A percentile compares a stretch with the other conserved stretches of the same genome.
Conservation (phyloP, 2,113 vertebrate genomes). For the Phylloscopus trochilus region DNA sequence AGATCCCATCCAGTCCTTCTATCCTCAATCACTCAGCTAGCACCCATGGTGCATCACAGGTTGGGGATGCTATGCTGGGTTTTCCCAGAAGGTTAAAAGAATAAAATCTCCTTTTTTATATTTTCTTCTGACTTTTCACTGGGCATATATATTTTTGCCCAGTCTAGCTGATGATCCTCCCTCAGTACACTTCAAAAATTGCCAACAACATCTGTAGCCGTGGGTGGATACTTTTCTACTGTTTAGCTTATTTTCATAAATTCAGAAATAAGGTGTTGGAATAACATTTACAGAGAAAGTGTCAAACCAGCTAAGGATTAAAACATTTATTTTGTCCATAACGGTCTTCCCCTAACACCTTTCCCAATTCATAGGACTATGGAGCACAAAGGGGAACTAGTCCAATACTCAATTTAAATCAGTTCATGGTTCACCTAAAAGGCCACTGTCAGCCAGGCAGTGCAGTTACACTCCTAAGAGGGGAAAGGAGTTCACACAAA, state of each 20-base stretch:
- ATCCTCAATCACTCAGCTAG: background rate
- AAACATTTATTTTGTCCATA: background rate
- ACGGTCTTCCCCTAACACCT: background rate
- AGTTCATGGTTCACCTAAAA: slow-evolving; percentile 13
- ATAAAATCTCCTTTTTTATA: background rate
- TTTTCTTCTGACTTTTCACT: background rate
- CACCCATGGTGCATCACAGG: accelerated
- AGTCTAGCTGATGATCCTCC: background rate
- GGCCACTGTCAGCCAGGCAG: background rate
- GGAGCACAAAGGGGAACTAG: background rate
- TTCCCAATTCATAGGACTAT: background rate
- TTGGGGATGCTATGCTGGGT: background rate
- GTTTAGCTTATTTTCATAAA: background rate
- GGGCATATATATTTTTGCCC: background rate
- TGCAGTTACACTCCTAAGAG: background rate
- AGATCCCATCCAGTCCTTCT: background rate
- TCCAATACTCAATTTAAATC: slow-evolving; percentile 7
- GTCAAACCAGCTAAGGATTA: background rate
- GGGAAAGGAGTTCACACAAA: background rate
- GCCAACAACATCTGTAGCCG: background rate
- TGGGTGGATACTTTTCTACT: background rate
- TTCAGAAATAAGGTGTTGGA: background rate
- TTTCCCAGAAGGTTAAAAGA: background rate
- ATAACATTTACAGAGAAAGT: slow-evolving; percentile 3
- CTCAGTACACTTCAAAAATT: background rate